phyloP scores from a whole-genome alignment of 2,888 invertebrate species.

The Prostheceraeus crozeri region DNA sequence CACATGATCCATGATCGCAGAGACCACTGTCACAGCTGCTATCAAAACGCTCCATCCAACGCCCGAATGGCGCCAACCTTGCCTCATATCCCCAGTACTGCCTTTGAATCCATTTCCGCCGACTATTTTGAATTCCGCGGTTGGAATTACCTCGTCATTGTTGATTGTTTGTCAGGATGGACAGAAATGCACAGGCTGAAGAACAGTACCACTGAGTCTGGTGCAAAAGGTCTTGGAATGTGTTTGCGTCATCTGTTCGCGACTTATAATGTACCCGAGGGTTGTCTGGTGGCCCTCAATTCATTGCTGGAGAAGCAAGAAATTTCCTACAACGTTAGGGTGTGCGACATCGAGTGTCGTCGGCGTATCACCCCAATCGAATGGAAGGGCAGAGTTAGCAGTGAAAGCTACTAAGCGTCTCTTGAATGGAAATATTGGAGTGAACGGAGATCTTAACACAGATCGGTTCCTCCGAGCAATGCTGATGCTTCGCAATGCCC shows the following conservation, averaged over 20 bases:
- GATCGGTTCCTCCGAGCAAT: no score
- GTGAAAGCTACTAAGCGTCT: constrained; percentile 42
- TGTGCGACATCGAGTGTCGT: no score
- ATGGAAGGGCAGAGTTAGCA: constrained; percentile 41
- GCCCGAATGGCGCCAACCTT: not conserved
- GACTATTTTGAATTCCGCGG: constrained; percentile 41
- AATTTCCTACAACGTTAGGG: no score
- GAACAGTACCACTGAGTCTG: constrained; percentile 36
- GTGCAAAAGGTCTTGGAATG: constrained; percentile 39
- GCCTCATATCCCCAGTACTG: not conserved
- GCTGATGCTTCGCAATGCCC: constrained; percentile 41
- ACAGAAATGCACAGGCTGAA: constrained; percentile 42
- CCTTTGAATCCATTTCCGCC: constrained; percentile 39
- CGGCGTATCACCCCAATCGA: no score
- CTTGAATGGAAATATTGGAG: no score
- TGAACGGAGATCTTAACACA: no score
- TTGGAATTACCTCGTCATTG: no score
- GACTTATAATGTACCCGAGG: constrained; percentile 42
- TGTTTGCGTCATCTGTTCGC: constrained; percentile 40
- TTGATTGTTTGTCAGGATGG: no score
- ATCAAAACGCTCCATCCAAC: not conserved
- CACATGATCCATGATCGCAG: not conserved
- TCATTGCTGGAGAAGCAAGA: no score
- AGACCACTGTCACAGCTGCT: not conserved
- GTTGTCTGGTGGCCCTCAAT: no score